Percentiles rank a stretch among this genome's conserved stretches.
These are phyloP conservation scores for Cryptomyrus ogoouensis DNA, from an alignment of 2,113 vertebrate genomes.

Conservation along the genomic window DNA sequence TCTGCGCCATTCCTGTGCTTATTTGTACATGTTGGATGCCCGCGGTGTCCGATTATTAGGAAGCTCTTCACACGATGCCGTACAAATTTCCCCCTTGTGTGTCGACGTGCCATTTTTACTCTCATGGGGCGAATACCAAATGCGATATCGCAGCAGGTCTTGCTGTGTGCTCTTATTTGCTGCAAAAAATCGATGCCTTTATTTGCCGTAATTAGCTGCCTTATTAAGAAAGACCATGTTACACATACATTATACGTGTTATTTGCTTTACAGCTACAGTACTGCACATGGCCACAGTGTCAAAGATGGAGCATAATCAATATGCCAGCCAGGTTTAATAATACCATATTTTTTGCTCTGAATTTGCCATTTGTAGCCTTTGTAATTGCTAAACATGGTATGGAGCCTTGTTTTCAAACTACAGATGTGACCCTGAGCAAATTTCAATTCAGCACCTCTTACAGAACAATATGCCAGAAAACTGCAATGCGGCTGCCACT, in stretches of 20 bases:
- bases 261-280: not conserved
- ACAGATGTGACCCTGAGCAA: not conserved
- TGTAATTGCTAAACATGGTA: not conserved
- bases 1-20: not conserved
- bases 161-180: not conserved
- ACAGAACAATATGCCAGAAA: not conserved
- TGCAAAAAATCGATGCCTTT: not conserved
- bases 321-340: not conserved
- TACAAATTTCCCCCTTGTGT: not conserved
- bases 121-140: not conserved
- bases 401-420: not conserved
- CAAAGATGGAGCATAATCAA: not conserved
- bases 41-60: not conserved
- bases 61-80: not conserved
- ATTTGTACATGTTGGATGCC: not conserved
- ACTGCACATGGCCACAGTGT: not conserved
- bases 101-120: not conserved
- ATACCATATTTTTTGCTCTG: not conserved
- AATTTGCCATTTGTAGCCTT: not conserved
- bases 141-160: not conserved
- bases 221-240: not conserved
- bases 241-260: not conserved
- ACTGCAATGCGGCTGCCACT: not conserved
- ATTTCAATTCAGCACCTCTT: not conserved
- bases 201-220: not conserved